Base-by-base conservation (phyloP, 2,113 vertebrate species). In the Callaeas wilsoni region DNA sequence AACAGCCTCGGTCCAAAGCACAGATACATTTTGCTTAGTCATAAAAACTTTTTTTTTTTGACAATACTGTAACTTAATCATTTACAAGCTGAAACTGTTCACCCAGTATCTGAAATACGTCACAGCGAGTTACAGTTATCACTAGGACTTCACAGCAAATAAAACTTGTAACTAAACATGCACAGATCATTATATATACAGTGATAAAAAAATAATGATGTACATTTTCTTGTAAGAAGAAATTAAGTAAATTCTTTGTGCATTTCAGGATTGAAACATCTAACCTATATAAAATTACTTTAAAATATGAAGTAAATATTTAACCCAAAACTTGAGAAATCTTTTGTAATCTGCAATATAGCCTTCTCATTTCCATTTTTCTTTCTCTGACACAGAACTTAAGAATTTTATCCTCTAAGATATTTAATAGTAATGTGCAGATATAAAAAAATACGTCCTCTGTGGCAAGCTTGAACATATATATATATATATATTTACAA, bases 401-500 rank as follows among this genome's bases (percentile, higher is more conserved):
- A 47, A 73, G 93, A 86, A 70, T 95, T 96, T 95, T 71, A 91
- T 89, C 89, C 83, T 87, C 92, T 93, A 95, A 82, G 87, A 81
- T 92, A 94, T 67, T 97, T 91, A 96, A 95, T 74, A 97, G 80
- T 90, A 94, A 96, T 93, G 91, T 95, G 94, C 89, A 89, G 64
- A 87, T 96, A 93, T 90, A 96, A 95, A 96, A 96, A 95, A 93
- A 93, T 85, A 78, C 57, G 80, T 91, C 86, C 84, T 95, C 89
- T 95, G 80, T 86, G 95, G 96, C 46, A 91, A 89, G 73, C 83
- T 91, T 96, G 83, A 94, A 89, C 91, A 77, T 89, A 79, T 84
- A 89, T 95, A 95, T 96, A 94, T 89, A 85, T 92, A 93, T 94
- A 81, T 96, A 95, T 96, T 97, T 97, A 96, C 96, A 97, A 94